Conservation (phyloP, 2,113 vertebrate genomes). For the Myanophis thanlyinensis region DNA sequence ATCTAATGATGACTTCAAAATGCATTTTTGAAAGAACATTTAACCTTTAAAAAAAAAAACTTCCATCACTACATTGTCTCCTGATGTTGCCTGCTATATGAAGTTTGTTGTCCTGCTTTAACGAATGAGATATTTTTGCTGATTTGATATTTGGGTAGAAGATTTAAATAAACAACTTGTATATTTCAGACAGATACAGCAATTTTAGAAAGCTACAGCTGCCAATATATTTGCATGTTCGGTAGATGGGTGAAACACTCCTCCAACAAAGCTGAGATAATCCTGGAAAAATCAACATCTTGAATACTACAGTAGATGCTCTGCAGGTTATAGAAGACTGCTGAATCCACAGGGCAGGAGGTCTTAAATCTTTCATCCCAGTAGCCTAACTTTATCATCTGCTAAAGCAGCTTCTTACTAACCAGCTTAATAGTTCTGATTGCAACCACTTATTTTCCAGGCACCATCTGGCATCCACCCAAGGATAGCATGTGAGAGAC, state of each 20-base stretch:
- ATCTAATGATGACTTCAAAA: neutral
- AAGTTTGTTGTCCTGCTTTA: neutral
- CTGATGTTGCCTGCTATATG: neutral
- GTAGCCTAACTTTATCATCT: neutral
- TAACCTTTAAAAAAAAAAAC: neutral
- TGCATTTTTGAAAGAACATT: neutral
- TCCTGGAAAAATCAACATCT: neutral
- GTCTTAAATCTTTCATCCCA: neutral
- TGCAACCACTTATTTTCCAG: neutral
- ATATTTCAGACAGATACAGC: neutral
- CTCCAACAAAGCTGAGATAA: neutral
- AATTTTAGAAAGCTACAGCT: neutral
- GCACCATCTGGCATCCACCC: neutral
- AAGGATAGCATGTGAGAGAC: neutral
- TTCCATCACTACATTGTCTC: neutral
- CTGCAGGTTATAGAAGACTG: neutral
- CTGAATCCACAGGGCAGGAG: neutral
- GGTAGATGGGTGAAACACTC: neutral
- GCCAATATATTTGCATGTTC: neutral
- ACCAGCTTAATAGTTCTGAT: no score
- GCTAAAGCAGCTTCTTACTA: neutral
- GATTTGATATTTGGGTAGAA: neutral
- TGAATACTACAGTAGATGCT: neutral
- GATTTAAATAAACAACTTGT: neutral
- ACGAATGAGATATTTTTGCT: neutral